A percentile compares a stretch with the other conserved stretches of the same genome.
phyloP scores from a whole-genome alignment of 2,888 invertebrate species.

The Cephus sareptanus region DNA sequence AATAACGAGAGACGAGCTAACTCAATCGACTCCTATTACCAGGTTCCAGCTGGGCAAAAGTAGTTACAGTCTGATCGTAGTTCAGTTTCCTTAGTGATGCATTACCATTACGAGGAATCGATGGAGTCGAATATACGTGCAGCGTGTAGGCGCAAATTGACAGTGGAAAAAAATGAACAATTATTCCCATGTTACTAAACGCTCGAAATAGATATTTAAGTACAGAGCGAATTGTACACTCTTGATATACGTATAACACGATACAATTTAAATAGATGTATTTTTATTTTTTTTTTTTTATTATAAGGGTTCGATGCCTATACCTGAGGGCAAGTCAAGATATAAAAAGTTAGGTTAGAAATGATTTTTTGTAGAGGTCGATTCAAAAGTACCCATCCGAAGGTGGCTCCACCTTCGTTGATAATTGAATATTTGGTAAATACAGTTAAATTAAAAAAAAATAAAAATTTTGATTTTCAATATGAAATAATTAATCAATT shows the following conservation, averaged over 20 bases:
- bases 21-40: slow-evolving; percentile 14
- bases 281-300: too few relatives aligned
- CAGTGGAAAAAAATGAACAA: background rate
- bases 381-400: too few relatives aligned
- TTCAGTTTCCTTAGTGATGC: background rate
- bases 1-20: slow-evolving; percentile 19
- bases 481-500: background rate
- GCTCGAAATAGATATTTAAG: background rate
- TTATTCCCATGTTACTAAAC: background rate
- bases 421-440: background rate
- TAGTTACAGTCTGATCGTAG: slow-evolving; percentile 15
- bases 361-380: too few relatives aligned
- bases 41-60: slow-evolving; percentile 2
- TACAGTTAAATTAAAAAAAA: background rate
- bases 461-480: background rate
- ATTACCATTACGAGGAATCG: background rate
- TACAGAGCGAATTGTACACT: background rate
- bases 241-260: too few relatives aligned
- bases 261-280: too few relatives aligned
- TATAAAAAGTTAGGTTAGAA: too few relatives aligned
- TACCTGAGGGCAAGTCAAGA: fast-evolving
- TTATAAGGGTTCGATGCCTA: too few relatives aligned
- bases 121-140: background rate
- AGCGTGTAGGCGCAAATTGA: background rate
- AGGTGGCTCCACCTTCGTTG: background rate